phyloP scores from a whole-genome alignment of 2,888 invertebrate genomes.

The Pandemis heparana region DNA sequence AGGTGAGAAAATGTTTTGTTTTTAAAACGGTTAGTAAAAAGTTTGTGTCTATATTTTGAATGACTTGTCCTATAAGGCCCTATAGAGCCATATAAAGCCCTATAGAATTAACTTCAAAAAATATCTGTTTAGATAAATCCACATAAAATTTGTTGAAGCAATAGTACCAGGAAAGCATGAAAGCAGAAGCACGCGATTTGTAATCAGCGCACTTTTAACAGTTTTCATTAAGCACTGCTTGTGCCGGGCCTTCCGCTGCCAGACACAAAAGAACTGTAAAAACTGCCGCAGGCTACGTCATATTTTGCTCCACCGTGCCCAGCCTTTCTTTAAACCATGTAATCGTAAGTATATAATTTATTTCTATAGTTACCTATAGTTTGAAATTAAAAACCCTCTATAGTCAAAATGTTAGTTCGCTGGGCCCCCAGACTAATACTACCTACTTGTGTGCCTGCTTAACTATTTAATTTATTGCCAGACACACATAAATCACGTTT shows the following conservation, averaged over 20 bases:
- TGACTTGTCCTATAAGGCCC: too few relatives aligned
- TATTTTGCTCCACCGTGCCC: constrained; percentile 49
- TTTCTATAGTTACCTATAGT: too few relatives aligned
- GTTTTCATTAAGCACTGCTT: constrained; percentile 53
- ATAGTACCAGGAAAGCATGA: neutral
- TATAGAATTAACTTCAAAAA: too few relatives aligned
- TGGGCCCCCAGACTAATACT: too few relatives aligned
- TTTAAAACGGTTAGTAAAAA: neutral
- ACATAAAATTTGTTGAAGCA: neutral
- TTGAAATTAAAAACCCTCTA: too few relatives aligned
- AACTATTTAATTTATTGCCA: too few relatives aligned
- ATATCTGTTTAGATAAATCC: too few relatives aligned
- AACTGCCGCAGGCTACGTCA: constrained; percentile 52
- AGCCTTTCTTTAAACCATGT: neutral
- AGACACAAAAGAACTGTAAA: constrained; percentile 67
- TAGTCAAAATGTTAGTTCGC: too few relatives aligned
- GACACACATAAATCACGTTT: too few relatives aligned
- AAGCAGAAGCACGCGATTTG: neutral
- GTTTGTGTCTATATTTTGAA: too few relatives aligned
- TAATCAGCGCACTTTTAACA: constrained; percentile 35
- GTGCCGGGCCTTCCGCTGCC: constrained; percentile 48
- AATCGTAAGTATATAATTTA: neutral
- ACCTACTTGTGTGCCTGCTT: too few relatives aligned
- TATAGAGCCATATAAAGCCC: too few relatives aligned
- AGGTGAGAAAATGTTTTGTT: neutral